Base-by-base conservation (phyloP, 1,140 invertebrate species). In the Drosophila kikkawai region DNA sequence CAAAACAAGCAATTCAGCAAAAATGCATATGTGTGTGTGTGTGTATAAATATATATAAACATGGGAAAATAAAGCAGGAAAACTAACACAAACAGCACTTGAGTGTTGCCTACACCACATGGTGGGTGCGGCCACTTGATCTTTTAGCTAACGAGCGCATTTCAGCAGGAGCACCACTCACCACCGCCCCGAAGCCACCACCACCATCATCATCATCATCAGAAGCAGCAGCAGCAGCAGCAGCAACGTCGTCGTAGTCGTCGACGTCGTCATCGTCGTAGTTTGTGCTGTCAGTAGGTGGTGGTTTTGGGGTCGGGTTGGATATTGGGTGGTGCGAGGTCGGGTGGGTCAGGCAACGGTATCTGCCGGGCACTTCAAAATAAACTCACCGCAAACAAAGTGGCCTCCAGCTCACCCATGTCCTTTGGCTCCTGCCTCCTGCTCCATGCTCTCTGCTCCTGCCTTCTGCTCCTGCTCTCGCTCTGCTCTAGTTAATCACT, bases 361-460 rank as follows among this genome's bases (percentile, higher is more conserved):
- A 88, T 87, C 85, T 90, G 84, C 71, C 60, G 75, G 75, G 79
- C 86, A 91, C 85, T 90, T 90, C 85, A 90, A 90, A 90, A 86
- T 90, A 90, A 90, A 90, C 85, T 90, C 85, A 90, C 85, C 85
- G 85, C 85, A 90, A 90, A 91, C 86, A 90, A 90, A 90, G 85
- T 90, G 85, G 85, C 85, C 84, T 88, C 83, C 68, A 73, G 55
- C 69, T 60, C 69, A 73, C 67, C 53, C 69, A 73, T 73, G 53
- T 73, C 69, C 69, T 73, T 73, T 73, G 67, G 53, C 53, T 59
- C 67, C 69, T 73, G 36, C 44, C n/a, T 39, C 61, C 19, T n/a
- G 7, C 19, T 26, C 32, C 48, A 12, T 12, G 6, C 26, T 34
- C 32, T 22, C 48, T 11, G 29, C 19, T 36, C 41, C 47, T 32